Base-by-base conservation (phyloP, 2,797 vertebrate species). In the Knipowitschia caucasica region DNA sequence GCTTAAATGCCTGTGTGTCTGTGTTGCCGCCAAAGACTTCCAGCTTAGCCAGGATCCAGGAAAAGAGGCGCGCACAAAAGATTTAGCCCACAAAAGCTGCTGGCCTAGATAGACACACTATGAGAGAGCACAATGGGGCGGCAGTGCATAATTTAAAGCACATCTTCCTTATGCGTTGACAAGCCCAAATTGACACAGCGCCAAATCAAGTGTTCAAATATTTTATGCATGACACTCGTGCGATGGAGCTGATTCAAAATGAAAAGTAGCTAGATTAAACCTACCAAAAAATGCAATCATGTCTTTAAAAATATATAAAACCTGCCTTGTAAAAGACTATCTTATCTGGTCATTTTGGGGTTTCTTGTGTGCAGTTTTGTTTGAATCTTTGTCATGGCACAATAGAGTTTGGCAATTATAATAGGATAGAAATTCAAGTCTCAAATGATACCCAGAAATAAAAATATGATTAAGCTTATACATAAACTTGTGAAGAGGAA, bases 11-110 rank as follows among this genome's bases (percentile, higher is more conserved):
- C 67, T 83, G 53, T 57, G 56, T 64, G 60, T 75, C 69, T 61
- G 33, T 14, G 36, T 65, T 64, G 71, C 50, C 73, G 71, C 58
- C 63, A 50, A 43, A 54, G 67, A 69, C 69, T 75, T 58, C 29
- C 52, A 59, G 79, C 71, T 82, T 67, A 80, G 71, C 69, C 49
- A 67, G 64, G 82, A 73, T 71, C 52, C 63, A 67, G 62, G 69
- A 60, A 62, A 82, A 66, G 61, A 30, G 39, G 71, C 71, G 81
- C 72, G 59, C 60, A 82, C 71, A 80, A 81, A 81, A 85, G 83
- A 71, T 63, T 80, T 64, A 66, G 53, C 67, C 73, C 75, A 80
- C 79, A 84, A 75, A 52, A 75, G 71, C 73, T 56, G 66, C 66
- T 83, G 80, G 66, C 74, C 75, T 77, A 77, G 62, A 78, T 78